These are phyloP conservation scores for Notoglanidium macrostoma DNA, from an alignment of 2,797 vertebrate species.

Conservation along the genomic window DNA sequence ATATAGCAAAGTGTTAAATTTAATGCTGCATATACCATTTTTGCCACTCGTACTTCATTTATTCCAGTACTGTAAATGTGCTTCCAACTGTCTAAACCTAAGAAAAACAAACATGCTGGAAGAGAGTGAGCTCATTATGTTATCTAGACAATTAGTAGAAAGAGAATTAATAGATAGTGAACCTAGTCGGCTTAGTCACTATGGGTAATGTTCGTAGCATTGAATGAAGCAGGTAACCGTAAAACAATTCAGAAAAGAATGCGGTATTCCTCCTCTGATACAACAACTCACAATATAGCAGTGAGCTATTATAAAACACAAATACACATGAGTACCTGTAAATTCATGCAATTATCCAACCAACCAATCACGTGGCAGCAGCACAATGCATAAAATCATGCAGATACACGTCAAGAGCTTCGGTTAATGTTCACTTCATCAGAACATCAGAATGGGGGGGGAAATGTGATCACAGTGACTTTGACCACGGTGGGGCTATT, in stretches of 20 bases:
- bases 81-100: not conserved
- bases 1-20: not conserved
- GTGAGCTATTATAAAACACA: not conserved
- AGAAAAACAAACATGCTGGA: not conserved
- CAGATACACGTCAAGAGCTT: not conserved
- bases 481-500: not conserved
- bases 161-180: not conserved
- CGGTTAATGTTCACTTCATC: not conserved
- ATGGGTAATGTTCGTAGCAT: not conserved
- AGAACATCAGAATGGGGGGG: not conserved
- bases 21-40: not conserved
- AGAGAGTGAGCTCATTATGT: not conserved
- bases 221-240: not conserved
- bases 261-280: not conserved
- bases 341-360: not conserved
- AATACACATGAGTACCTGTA: not conserved
- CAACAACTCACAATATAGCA: not conserved
- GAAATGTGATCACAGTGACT: not conserved
- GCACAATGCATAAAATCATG: not conserved
- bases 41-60: not conserved
- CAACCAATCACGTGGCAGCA: not conserved
- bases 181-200: too few relatives aligned
- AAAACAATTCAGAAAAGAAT: not conserved
- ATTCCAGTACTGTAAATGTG: not conserved
- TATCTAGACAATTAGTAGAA: not conserved